Evolutionary conservation across 2,113 vertebrate species (phyloP), one percentile per base, ranked within the genome.

Genomic region (Rhadina sibilatrix): DNA sequence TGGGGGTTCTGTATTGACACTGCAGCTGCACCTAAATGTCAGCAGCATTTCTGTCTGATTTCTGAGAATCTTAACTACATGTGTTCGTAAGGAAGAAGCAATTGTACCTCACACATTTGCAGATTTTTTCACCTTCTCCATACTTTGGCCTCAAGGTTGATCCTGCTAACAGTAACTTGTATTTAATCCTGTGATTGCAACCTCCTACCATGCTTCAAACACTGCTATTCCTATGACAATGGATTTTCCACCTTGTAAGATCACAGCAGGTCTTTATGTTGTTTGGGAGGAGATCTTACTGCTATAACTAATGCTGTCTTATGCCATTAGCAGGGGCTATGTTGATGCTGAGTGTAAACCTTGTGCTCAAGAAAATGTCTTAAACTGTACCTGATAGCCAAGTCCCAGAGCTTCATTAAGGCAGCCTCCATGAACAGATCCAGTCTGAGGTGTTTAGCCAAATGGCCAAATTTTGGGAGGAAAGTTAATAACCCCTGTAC

Each of bases 401-500:
- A 69, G 31, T 61, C 63, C 17, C 19, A 33, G 54, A 52, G 13
- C 9, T 79, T 53, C 54, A 37, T 59, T 38, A 68, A 59, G n/a
- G 47, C 63, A 91, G 27, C 30, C 22, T 20, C 38, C 0, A 1
- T 60, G 53, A 89, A 46, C 47, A 89, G 53, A 76, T 35, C 12
- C 15, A 35, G 23, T 65, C 46, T 74, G 71, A 83, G 19, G 4
- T 40, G 38, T 74, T n/a, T 30, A 47, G 50, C 31, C 37, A 40
- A 64, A 56, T 76, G 18, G 24, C 14, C 10, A 3, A 21, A n/a
- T 56, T 47, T 87, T 21, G 37, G 50, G 28, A 69, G 64, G 68
- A 65, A 38, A 69, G 37, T 74, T 69, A 24, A 35, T 44, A 46
- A 53, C 12, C 2, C 1, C 0, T 38, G 8, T 54, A 49, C 0